A percentile compares a stretch with the other conserved stretches of the same genome.
Conservation (phyloP, 1,140 invertebrate species). For the Hirudo medicinalis region DNA sequence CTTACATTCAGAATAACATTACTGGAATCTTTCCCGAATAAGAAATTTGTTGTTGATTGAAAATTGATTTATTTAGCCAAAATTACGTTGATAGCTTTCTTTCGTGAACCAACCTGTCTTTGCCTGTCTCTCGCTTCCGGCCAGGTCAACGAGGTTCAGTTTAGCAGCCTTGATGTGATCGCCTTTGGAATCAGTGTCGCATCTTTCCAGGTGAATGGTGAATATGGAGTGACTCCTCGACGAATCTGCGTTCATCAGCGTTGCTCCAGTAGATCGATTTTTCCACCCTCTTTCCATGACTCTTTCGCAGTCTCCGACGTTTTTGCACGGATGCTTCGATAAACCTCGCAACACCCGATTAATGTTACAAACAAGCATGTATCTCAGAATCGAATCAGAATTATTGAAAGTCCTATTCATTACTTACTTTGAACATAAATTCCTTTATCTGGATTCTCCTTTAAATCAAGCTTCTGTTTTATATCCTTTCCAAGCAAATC, state of each 20-base stretch:
- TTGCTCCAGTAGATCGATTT: slow-evolving; percentile 60
- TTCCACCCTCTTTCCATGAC: slow-evolving; percentile 62
- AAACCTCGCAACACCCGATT: slow-evolving; percentile 43
- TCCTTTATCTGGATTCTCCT: slow-evolving; percentile 64
- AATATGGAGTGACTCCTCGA: slow-evolving; percentile 76
- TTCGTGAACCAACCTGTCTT: slow-evolving; percentile 33
- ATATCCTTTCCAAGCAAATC: slow-evolving; percentile 58
- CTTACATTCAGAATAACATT: background rate
- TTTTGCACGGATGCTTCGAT: slow-evolving; percentile 60
- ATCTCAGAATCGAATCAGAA: no score
- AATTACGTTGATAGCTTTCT: no score
- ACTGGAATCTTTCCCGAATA: background rate
- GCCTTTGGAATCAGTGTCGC: slow-evolving; percentile 42
- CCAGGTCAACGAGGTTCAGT: slow-evolving; percentile 64
- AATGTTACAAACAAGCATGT: no score
- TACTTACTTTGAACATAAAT: slow-evolving; percentile 59
- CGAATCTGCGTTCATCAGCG: slow-evolving; percentile 73
- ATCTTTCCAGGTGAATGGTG: slow-evolving; percentile 70
- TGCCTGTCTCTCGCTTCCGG: slow-evolving; percentile 47
- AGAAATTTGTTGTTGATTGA: background rate
- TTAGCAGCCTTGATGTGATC: slow-evolving; percentile 49
- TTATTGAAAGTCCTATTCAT: slow-evolving; percentile 4
- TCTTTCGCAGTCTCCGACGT: slow-evolving; percentile 56
- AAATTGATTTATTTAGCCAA: no score
- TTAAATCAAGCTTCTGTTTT: slow-evolving; percentile 57